Evolutionary conservation across 2,797 vertebrate genomes (phyloP).

Genomic region (Centroberyx gerrardi): DNA sequence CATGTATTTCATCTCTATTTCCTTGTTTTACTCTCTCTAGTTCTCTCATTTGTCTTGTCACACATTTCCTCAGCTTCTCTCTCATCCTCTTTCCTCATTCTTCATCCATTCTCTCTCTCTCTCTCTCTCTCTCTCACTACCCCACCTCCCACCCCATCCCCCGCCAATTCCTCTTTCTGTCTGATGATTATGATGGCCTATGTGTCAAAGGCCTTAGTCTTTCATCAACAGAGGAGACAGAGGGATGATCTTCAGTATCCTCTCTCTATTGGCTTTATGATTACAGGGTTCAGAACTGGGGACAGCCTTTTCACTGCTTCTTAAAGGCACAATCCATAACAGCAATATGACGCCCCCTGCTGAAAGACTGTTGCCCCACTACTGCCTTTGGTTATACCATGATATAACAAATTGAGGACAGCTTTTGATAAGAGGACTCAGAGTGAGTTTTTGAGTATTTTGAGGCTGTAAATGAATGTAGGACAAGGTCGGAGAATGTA

Average conservation of each 20-base stretch:
- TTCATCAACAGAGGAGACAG: constrained; percentile 8
- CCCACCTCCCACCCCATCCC: too few relatives aligned
- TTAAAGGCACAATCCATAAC: neutral
- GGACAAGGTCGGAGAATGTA: too few relatives aligned
- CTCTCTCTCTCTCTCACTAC: neutral
- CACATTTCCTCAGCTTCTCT: neutral
- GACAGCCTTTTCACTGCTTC: neutral
- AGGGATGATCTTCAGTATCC: constrained; percentile 1
- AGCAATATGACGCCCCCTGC: neutral
- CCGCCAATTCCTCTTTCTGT: too few relatives aligned
- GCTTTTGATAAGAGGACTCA: too few relatives aligned
- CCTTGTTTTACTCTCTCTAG: neutral
- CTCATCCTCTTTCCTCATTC: neutral
- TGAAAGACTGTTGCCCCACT: neutral
- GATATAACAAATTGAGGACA: too few relatives aligned
- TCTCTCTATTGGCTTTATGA: constrained; percentile 7
- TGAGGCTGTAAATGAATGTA: too few relatives aligned
- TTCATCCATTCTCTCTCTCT: neutral
- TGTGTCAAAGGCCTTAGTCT: neutral
- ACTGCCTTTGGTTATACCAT: too few relatives aligned
- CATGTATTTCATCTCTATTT: neutral
- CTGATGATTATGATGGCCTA: neutral
- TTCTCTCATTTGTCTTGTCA: constrained; percentile 4
- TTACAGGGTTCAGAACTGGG: constrained; percentile 5
- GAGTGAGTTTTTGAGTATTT: too few relatives aligned